These are phyloP conservation scores for Pangasianodon gigas DNA, from an alignment of 2,113 vertebrate species.

Conservation along the genomic window DNA sequence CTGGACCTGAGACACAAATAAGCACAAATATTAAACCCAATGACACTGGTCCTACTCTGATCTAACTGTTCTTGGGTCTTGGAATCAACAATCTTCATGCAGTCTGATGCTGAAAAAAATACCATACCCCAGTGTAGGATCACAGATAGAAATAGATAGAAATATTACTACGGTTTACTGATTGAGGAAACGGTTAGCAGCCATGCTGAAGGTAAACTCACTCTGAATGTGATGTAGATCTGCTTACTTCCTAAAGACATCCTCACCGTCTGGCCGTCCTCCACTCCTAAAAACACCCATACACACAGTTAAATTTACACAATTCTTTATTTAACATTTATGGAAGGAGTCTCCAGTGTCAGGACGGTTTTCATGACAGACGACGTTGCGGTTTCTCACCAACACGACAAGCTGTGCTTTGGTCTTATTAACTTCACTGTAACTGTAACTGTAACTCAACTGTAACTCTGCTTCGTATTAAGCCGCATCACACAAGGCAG, in stretches of 20 bases:
- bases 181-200: neutral
- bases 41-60: neutral
- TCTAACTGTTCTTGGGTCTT: no score
- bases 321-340: neutral
- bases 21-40: neutral
- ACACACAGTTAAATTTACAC: neutral
- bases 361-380: neutral
- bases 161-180: neutral
- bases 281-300: constrained; percentile 77
- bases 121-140: neutral
- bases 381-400: no score
- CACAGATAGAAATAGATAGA: neutral
- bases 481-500: no score
- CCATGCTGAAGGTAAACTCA: constrained; percentile 63
- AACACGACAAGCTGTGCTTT: no score
- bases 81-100: neutral
- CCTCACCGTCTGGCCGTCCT: constrained; percentile 92
- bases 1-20: constrained; percentile 80
- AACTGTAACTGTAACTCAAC: no score
- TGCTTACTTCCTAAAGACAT: constrained; percentile 94
- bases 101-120: neutral
- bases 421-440: no score
- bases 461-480: no score
- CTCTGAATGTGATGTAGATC: constrained; percentile 92
- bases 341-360: neutral